Evolutionary conservation across 2,797 vertebrate species (phyloP).

Genomic region (Chaenodraco wilsoni): DNA sequence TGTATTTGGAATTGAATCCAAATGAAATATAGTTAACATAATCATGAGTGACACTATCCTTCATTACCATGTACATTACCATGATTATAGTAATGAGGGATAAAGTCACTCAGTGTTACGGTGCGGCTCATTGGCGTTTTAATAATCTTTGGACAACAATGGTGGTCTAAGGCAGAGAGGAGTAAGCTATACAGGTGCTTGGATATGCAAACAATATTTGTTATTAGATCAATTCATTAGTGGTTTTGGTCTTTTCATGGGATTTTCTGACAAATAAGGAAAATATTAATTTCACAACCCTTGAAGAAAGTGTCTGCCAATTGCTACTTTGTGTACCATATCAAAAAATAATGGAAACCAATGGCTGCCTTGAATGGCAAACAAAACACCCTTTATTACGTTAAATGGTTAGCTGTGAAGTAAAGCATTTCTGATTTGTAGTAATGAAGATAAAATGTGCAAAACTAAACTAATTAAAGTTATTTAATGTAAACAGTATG

Average conservation of each 20-base stretch:
- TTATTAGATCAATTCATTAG: neutral
- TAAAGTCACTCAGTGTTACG: too few relatives aligned
- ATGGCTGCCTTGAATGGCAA: neutral
- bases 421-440: neutral
- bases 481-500: neutral
- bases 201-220: neutral
- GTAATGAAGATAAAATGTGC: constrained; percentile 7
- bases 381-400: neutral
- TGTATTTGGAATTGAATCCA: too few relatives aligned
- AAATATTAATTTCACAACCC: neutral
- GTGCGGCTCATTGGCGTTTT: neutral
- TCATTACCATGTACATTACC: too few relatives aligned
- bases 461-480: neutral
- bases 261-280: constrained; percentile 1
- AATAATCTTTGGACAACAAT: neutral
- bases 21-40: too few relatives aligned
- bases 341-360: neutral
- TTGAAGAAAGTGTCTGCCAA: neutral
- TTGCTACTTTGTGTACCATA: neutral
- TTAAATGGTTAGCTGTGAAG: neutral
- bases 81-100: too few relatives aligned
- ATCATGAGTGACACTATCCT: too few relatives aligned
- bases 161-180: neutral
- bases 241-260: neutral
- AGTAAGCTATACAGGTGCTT: neutral